These are phyloP conservation scores for Scaptodrosophila lebanonensis DNA, from an alignment of 1,140 invertebrate genomes.

Conservation along the genomic window DNA sequence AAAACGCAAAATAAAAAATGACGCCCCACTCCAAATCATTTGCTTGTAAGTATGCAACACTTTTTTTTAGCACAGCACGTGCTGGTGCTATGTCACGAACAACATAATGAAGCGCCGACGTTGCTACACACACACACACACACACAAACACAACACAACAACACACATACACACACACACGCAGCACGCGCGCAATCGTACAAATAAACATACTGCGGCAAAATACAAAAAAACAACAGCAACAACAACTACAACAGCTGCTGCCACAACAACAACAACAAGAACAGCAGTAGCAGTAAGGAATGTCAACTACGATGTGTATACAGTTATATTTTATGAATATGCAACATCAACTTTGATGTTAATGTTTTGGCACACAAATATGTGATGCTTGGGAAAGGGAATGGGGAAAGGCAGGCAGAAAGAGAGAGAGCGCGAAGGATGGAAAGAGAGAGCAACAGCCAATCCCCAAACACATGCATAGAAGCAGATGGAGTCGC, in stretches of 20 bases:
- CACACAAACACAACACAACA: constrained; percentile 3
- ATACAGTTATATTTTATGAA: constrained; percentile 51
- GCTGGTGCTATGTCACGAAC: too few relatives aligned
- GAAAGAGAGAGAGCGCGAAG: background rate
- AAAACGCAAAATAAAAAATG: too few relatives aligned
- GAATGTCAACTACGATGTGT: constrained; percentile 9
- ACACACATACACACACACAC: constrained; percentile 9
- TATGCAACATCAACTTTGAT: constrained; percentile 57
- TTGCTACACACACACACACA: too few relatives aligned
- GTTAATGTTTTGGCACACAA: constrained; percentile 46
- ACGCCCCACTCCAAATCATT: too few relatives aligned
- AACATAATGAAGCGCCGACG: too few relatives aligned
- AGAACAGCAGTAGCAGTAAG: background rate
- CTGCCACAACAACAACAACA: constrained; percentile 8
- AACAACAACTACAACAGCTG: background rate
- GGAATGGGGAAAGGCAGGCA: background rate
- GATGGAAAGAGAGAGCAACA: background rate
- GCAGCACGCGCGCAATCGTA: too few relatives aligned
- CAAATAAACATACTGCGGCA: constrained; percentile 5
- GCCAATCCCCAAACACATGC: too few relatives aligned
- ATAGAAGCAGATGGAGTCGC: background rate
- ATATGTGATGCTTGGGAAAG: background rate
- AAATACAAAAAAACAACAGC: constrained; percentile 31
- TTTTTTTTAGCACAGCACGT: too few relatives aligned
- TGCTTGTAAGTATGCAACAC: too few relatives aligned